These are phyloP conservation scores for Eleginops maclovinus DNA, from an alignment of 2,113 vertebrate species.

Conservation along the genomic window DNA sequence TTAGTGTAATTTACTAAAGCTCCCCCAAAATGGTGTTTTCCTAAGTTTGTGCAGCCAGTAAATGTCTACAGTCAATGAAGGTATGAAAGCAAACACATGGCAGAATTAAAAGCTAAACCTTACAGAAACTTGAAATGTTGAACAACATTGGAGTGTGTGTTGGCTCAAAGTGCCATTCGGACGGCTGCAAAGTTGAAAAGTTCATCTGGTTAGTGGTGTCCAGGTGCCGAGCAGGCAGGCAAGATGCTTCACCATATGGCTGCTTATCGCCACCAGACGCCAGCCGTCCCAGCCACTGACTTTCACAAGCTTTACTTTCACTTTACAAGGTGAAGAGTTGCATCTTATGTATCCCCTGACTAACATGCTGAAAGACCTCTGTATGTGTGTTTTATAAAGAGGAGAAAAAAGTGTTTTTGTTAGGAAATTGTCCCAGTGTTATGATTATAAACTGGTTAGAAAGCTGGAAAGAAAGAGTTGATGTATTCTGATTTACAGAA, in stretches of 20 bases:
- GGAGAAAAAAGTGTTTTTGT: conserved; percentile 2
- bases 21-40: not conserved
- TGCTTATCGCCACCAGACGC: conserved; percentile 59
- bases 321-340: conserved; percentile 55
- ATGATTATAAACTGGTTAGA: conserved; percentile 22
- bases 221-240: conserved; percentile 71
- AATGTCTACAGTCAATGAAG: not conserved
- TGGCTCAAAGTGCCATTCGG: conserved; percentile 15
- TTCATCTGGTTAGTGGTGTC: conserved; percentile 68
- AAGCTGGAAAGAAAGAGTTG: conserved; percentile 38
- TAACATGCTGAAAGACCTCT: not conserved
- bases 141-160: not conserved
- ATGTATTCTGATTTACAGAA: conserved; percentile 34
- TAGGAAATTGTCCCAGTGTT: not conserved
- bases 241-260: conserved; percentile 72
- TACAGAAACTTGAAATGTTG: not conserved
- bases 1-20: not conserved
- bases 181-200: conserved; percentile 64
- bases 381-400: not conserved
- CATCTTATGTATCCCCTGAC: conserved; percentile 14
- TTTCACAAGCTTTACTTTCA: conserved; percentile 64
- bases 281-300: conserved; percentile 59
- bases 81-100: conserved; percentile 2
- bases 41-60: not conserved
- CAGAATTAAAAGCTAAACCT: too few relatives aligned